phyloP scores from a whole-genome alignment of 2,113 vertebrate genomes.

The Gavialis gangeticus region DNA sequence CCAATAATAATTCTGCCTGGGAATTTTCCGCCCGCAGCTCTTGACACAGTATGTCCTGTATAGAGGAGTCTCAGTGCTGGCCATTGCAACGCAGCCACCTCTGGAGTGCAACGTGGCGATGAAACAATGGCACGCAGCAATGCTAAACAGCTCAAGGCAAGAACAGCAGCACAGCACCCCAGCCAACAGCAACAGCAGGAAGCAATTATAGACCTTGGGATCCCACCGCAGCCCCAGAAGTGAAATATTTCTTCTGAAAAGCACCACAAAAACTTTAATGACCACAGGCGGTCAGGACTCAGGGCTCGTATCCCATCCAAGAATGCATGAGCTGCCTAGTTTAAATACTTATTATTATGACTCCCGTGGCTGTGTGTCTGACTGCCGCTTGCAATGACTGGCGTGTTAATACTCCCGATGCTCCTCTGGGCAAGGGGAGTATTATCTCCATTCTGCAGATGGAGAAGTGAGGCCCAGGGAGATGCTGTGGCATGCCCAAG shows the following conservation, averaged over 20 bases:
- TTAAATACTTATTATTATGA: neutral
- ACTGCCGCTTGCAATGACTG: neutral
- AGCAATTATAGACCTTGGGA: neutral
- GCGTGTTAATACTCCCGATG: rapidly evolving
- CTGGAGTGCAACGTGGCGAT: neutral
- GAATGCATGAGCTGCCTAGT: neutral
- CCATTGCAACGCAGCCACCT: neutral
- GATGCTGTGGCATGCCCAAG: neutral
- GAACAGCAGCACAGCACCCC: rapidly evolving
- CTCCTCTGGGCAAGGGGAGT: neutral
- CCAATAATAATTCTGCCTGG: rapidly evolving
- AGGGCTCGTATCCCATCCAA: neutral
- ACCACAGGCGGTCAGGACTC: neutral
- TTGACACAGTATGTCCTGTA: rapidly evolving
- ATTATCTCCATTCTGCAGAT: neutral
- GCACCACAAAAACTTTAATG: neutral
- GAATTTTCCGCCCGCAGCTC: neutral
- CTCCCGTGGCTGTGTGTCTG: neutral
- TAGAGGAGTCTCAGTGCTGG: neutral
- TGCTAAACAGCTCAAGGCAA: rapidly evolving
- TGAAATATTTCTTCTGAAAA: neutral
- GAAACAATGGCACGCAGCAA: neutral
- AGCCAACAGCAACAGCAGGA: neutral
- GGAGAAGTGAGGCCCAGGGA: rapidly evolving
- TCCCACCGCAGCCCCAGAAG: neutral